These are phyloP conservation scores for Anarhynchus alexandrinus DNA, from an alignment of 2,113 vertebrate species.

Conservation along the genomic window DNA sequence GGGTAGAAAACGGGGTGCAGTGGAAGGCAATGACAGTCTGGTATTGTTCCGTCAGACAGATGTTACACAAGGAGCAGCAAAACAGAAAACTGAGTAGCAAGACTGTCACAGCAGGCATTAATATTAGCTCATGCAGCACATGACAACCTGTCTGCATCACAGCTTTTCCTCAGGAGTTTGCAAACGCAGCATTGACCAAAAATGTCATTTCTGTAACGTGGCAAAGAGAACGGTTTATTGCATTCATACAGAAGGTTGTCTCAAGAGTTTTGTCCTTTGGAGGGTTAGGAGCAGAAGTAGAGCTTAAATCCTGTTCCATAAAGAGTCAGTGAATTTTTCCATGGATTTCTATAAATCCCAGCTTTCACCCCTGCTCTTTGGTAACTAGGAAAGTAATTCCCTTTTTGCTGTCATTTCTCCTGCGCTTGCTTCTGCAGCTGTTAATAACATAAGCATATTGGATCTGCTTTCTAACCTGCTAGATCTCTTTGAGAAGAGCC, in stretches of 20 bases:
- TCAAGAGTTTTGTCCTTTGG: background rate
- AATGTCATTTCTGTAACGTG: background rate
- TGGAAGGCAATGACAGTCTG: background rate
- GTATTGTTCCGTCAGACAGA: background rate
- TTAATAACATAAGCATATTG: background rate
- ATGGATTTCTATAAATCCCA: background rate
- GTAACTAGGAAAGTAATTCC: background rate
- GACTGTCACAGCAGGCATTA: background rate
- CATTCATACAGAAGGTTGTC: background rate
- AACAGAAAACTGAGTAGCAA: background rate
- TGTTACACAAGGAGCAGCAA: background rate
- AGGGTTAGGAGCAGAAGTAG: background rate
- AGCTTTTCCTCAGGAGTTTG: background rate
- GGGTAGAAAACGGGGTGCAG: background rate
- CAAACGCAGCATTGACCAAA: background rate
- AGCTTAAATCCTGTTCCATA: background rate
- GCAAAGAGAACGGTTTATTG: fast-evolving
- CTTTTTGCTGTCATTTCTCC: background rate
- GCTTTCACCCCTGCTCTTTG: background rate
- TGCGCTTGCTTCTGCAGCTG: background rate
- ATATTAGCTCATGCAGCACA: background rate
- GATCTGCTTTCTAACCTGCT: background rate
- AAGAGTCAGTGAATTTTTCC: background rate
- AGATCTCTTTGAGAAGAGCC: background rate
- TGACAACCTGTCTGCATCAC: background rate